Base-by-base conservation (phyloP, 1,140 invertebrate genomes). In the Drosophila lini region DNA sequence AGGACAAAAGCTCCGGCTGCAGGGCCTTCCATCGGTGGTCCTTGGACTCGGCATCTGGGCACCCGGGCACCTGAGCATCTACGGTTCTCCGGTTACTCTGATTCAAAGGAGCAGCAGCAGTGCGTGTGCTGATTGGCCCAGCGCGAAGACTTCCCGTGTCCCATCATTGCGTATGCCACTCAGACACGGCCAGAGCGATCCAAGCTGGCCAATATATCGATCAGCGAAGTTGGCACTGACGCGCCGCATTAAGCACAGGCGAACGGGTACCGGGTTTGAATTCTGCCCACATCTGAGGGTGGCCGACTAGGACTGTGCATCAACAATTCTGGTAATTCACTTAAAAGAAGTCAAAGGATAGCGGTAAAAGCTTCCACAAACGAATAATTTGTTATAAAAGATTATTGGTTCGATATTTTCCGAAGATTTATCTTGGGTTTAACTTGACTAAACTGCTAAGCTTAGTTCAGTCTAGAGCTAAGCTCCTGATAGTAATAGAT, bases 211-310 rank as follows among this genome's bases (percentile, higher is more conserved):
- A 68, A 67, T 65, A 32, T 42, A 76, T 76, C 61, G 71, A 76
- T 76, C 73, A 77, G 50, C 28, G 10, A 28, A 19, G 42, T 32
- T 85, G 83, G 81, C 81, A 61, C 81, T 81, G 81, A 85, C 81
- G 81, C 81, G 81, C 69, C 81, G 61, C 81, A 85, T 85, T 85
- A 81, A 78, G 67, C 78, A 68, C 81, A 85, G 60, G 67, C 78
- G 68, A 85, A 85, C 80, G 81, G 69, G 58, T 70, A 80, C 31
- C 11, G 28, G 59, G 62, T 5, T 44, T 68, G 36, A 38, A 22
- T 34, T 19, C 38, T 10, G 28, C 28, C 61, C 9, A 55, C 52
- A 55, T 55, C 19, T n/a, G 34, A 38, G 52, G 52, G 34, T 15
- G 34, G 34, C 8, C 34, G 13, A 38, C 34, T 38, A 38, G 52